Evolutionary conservation across 2,888 invertebrate genomes (phyloP).

Genomic region (Cerastoderma edule): DNA sequence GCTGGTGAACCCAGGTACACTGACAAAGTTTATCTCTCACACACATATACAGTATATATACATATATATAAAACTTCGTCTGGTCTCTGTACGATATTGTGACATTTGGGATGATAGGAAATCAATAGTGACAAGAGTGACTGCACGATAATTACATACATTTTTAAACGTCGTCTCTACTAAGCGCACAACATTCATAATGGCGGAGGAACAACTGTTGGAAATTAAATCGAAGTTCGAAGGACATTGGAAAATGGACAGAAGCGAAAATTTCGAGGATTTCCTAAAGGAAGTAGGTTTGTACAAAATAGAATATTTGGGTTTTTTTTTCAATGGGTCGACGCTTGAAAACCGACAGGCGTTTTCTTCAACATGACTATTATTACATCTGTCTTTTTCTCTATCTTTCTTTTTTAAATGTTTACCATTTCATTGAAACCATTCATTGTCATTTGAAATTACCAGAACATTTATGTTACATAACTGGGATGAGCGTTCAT

Average conservation of each 20-base stretch:
- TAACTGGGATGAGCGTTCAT: no score
- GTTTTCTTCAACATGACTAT: no score
- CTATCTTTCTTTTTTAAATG: no score
- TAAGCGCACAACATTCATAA: not conserved
- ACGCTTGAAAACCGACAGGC: no score
- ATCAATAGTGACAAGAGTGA: not conserved
- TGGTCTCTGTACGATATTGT: not conserved
- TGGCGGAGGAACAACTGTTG: slow-evolving; percentile 11
- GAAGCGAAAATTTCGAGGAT: slow-evolving; percentile 74
- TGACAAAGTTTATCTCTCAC: no score
- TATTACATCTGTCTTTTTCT: no score
- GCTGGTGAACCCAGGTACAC: no score
- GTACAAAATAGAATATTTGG: no score
- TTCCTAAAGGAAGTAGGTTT: slow-evolving; percentile 73
- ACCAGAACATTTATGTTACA: no score
- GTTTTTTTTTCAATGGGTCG: no score
- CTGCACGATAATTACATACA: not conserved
- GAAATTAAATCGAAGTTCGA: slow-evolving; percentile 69
- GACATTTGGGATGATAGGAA: not conserved
- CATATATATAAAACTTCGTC: not conserved
- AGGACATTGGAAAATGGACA: slow-evolving; percentile 72
- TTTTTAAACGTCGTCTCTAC: not conserved
- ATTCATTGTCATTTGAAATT: no score
- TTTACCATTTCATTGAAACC: no score
- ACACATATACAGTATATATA: not conserved